Percentiles rank a stretch among this genome's conserved stretches.
phyloP scores from a whole-genome alignment of 2,113 vertebrate genomes.

The Platanista minor region DNA sequence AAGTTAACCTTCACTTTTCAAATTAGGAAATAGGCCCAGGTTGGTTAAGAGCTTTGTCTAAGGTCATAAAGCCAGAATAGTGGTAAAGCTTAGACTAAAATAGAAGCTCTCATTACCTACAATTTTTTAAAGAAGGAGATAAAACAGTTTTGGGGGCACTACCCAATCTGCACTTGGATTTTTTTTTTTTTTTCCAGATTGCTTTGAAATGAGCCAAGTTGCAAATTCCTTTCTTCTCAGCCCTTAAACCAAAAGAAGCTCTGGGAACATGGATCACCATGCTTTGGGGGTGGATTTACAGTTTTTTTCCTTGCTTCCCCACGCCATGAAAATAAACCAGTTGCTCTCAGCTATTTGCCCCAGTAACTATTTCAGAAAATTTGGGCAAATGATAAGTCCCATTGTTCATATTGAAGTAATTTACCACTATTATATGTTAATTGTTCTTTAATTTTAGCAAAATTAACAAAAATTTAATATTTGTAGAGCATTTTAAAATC shows the following conservation, averaged over 20 bases:
- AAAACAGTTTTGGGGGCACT: conserved; percentile 34
- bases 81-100: conserved; percentile 21
- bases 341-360: conserved; percentile 37
- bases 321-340: conserved; percentile 59
- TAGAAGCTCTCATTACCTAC: background rate
- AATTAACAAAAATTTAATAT: conserved; percentile 43
- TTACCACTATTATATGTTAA: background rate
- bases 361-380: conserved; percentile 46
- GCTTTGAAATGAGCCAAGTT: conserved; percentile 77
- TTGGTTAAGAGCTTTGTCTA: conserved; percentile 28
- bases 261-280: conserved; percentile 70
- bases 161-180: conserved; percentile 66
- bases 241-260: conserved; percentile 70
- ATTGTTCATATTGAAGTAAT: background rate
- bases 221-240: conserved; percentile 72
- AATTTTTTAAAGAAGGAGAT: conserved; percentile 35
- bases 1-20: conserved; percentile 19
- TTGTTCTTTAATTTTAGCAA: conserved; percentile 59
- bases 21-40: background rate
- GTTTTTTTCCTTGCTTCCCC: background rate
- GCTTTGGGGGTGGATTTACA: conserved; percentile 64
- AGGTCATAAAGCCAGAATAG: conserved; percentile 8
- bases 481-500: conserved; percentile 12
- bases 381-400: background rate
- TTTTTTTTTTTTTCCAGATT: conserved; percentile 70